Evolutionary conservation across 2,888 invertebrate species (phyloP), one percentile per base, ranked within the genome.

Genomic region (Drosophila kokeensis): DNA sequence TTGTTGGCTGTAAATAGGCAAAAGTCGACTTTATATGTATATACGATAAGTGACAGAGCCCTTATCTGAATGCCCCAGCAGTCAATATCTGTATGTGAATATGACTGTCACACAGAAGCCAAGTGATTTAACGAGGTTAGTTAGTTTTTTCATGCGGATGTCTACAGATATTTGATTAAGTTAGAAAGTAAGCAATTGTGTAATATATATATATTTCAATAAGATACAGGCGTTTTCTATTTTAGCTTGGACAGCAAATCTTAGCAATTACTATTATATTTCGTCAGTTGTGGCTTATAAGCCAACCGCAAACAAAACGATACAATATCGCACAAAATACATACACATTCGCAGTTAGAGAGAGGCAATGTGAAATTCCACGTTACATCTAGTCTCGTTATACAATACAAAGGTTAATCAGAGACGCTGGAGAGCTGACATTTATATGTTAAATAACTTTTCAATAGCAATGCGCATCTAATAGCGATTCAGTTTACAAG

Each of bases 401-500:
- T 76, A 60, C 48, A 71, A 76, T 73, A 62, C 69, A 74, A 82
- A 84, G 84, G 80, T 87, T 79, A 78, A 77, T 69, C 64, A 69
- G 66, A 24, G 24, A 8, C 24, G 24, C 24, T 45, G 24, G 8
- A 24, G 45, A 45, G 21, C 58, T 63, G 55, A 63, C 58, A 42
- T 69, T 21, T 29, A 66, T 69, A 70, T 73, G 82, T 81, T 77
- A 70, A 83, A 70, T 86, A 72, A 78, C 73, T 70, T 75, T 64
- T 55, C 42, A 49, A 79, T 78, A 70, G 58, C 55, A 50, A 60
- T 24, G 24, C 36, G 36, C 34, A 53, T 24, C 8, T 53, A 74
- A 34, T 32, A 49, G 8, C 13, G 15, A 34, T 27, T 18, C 48
- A 27, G 10, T 27, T 10, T 18, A 13, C 45, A 45, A 7, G 7